These are phyloP conservation scores for Drosophila atripex DNA, from an alignment of 2,888 invertebrate species.

Conservation along the genomic window DNA sequence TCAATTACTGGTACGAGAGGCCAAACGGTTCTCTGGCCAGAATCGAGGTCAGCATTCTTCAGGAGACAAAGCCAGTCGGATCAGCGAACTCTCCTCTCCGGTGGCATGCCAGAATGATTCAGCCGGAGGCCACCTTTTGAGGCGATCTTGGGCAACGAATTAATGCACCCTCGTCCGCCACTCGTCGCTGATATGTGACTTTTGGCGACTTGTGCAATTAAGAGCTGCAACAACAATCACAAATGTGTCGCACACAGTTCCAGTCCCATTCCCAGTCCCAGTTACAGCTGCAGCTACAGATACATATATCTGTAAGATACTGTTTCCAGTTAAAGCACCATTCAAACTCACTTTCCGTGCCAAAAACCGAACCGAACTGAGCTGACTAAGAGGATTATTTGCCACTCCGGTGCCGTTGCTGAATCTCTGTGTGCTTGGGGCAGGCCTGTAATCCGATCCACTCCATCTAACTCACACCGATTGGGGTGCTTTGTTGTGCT, in stretches of 20 bases:
- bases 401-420: constrained; percentile 36
- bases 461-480: constrained; percentile 66
- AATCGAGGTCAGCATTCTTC: constrained; percentile 27
- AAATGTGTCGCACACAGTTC: constrained; percentile 28
- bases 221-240: constrained; percentile 36
- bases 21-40: constrained; percentile 22
- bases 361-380: constrained; percentile 7
- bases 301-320: constrained; percentile 2
- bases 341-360: constrained; percentile 18
- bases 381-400: constrained; percentile 49
- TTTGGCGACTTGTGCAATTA: constrained; percentile 48
- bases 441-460: constrained; percentile 64
- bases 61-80: constrained; percentile 22
- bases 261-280: constrained; percentile 15
- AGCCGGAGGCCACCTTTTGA: constrained; percentile 31
- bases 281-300: constrained; percentile 2
- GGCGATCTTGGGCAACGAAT: constrained; percentile 37
- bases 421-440: constrained; percentile 30
- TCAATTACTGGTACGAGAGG: constrained; percentile 38
- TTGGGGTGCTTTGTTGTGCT: constrained; percentile 55
- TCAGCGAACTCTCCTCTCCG: constrained; percentile 28
- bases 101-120: constrained; percentile 19
- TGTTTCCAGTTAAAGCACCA: constrained; percentile 9
- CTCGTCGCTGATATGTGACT: constrained; percentile 35
- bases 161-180: constrained; percentile 14